phyloP scores from a whole-genome alignment of 2,797 vertebrate genomes.

The Melopsittacus undulatus region DNA sequence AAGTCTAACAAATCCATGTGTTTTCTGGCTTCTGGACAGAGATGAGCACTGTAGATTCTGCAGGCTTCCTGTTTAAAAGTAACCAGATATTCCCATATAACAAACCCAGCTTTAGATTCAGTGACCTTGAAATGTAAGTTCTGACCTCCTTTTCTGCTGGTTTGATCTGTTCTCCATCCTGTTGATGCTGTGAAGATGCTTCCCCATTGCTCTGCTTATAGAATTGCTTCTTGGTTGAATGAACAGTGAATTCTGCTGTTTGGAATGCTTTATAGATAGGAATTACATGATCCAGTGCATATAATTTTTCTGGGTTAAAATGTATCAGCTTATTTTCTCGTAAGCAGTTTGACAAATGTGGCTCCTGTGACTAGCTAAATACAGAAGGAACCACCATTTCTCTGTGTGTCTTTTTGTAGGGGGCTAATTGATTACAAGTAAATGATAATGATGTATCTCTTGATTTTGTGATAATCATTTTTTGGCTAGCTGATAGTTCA shows the following conservation, averaged over 20 bases:
- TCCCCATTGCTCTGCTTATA: background rate
- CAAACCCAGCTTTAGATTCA: background rate
- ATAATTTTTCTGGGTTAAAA: background rate
- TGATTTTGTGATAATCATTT: background rate
- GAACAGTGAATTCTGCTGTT: background rate
- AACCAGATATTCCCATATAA: background rate
- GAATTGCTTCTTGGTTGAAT: background rate
- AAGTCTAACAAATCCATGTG: background rate
- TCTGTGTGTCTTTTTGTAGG: background rate
- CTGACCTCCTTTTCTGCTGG: background rate
- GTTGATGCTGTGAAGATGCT: background rate
- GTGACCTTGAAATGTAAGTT: accelerated
- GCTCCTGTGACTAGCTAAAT: background rate
- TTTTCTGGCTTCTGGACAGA: background rate
- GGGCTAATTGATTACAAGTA: background rate
- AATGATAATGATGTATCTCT: background rate
- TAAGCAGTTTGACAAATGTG: background rate
- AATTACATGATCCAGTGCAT: background rate
- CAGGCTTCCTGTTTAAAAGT: background rate
- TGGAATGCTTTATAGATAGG: background rate
- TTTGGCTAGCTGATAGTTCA: background rate
- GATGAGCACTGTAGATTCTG: background rate
- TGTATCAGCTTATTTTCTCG: background rate
- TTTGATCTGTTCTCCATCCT: background rate
- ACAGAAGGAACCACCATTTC: background rate